Conservation (phyloP, 2,888 invertebrate genomes). For the Tiliacea citrago region DNA sequence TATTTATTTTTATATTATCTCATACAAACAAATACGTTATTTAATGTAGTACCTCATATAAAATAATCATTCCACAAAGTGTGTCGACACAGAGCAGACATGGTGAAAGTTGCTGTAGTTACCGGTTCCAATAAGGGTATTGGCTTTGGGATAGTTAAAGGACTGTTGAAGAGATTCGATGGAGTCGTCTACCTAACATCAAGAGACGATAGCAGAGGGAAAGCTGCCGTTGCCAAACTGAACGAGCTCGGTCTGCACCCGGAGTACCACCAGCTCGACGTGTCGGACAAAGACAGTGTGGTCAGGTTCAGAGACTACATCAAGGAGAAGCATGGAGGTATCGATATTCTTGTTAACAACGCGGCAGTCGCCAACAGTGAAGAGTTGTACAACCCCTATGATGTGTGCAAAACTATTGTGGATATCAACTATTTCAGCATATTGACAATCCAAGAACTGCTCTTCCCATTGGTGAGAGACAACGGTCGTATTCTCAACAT, state of each 20-base stretch:
- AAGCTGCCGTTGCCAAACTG: constrained; percentile 70
- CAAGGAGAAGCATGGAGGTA: constrained; percentile 90
- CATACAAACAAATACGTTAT: constrained; percentile 19
- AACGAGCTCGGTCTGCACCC: constrained; percentile 68
- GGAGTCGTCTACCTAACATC: constrained; percentile 90
- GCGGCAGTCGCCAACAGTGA: constrained; percentile 91
- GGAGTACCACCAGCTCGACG: constrained; percentile 67
- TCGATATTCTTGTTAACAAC: constrained; percentile 94
- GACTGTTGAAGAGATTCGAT: constrained; percentile 90
- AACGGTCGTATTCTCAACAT: constrained; percentile 94
- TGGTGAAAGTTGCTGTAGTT: constrained; percentile 80
- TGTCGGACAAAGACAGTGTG: constrained; percentile 85
- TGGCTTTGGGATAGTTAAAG: constrained; percentile 91
- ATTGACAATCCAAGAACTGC: constrained; percentile 90
- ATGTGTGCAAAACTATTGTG: constrained; percentile 91
- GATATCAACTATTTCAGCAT: constrained; percentile 92
- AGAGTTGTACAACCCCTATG: constrained; percentile 55
- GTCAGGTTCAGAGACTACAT: constrained; percentile 90
- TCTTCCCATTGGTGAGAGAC: constrained; percentile 93
- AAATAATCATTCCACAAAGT: constrained; percentile 14
- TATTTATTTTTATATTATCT: constrained; percentile 25
- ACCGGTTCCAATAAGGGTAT: constrained; percentile 93
- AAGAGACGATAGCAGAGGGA: constrained; percentile 75
- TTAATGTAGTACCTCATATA: not conserved
- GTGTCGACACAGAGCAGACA: constrained; percentile 21